These are phyloP conservation scores for Lutjanus erythropterus DNA, from an alignment of 2,113 vertebrate species.

Conservation along the genomic window DNA sequence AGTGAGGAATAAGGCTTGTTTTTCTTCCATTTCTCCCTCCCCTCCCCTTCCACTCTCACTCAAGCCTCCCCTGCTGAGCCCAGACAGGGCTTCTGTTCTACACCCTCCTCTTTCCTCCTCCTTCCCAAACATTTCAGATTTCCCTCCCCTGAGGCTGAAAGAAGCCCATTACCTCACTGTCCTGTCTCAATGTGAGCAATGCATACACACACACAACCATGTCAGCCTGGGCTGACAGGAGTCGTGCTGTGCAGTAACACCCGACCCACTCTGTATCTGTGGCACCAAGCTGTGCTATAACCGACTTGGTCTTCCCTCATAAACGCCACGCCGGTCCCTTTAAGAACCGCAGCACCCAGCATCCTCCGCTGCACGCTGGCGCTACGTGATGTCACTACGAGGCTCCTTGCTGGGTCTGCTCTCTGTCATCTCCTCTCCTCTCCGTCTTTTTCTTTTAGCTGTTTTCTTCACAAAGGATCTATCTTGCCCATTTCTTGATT, in stretches of 20 bases:
- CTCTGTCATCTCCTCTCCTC: constrained; percentile 58
- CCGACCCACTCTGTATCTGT: constrained; percentile 58
- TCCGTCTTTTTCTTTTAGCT: constrained; percentile 42
- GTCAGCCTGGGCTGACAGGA: constrained; percentile 69
- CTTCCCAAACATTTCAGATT: constrained; percentile 61
- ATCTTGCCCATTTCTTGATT: constrained; percentile 52
- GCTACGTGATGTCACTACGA: constrained; percentile 73
- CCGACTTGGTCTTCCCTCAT: constrained; percentile 62
- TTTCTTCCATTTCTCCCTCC: constrained; percentile 17
- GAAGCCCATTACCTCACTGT: constrained; percentile 78
- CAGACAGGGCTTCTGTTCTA: constrained; percentile 68
- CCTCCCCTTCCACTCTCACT: constrained; percentile 14
- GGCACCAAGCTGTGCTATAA: constrained; percentile 76
- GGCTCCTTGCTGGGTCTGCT: constrained; percentile 65
- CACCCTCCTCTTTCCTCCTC: constrained; percentile 35
- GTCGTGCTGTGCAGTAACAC: constrained; percentile 75
- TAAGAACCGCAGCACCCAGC: constrained; percentile 79
- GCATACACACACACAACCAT: constrained; percentile 46
- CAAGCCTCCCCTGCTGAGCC: constrained; percentile 74
- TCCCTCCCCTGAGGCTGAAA: constrained; percentile 47
- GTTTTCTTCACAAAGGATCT: constrained; percentile 61
- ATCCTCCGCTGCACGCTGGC: constrained; percentile 72
- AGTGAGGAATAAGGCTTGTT: constrained; percentile 41
- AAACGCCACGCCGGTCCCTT: constrained; percentile 69
- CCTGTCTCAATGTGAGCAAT: constrained; percentile 58